Evolutionary conservation across 2,888 invertebrate species (phyloP).

Genomic region (Andrena flavipes): DNA sequence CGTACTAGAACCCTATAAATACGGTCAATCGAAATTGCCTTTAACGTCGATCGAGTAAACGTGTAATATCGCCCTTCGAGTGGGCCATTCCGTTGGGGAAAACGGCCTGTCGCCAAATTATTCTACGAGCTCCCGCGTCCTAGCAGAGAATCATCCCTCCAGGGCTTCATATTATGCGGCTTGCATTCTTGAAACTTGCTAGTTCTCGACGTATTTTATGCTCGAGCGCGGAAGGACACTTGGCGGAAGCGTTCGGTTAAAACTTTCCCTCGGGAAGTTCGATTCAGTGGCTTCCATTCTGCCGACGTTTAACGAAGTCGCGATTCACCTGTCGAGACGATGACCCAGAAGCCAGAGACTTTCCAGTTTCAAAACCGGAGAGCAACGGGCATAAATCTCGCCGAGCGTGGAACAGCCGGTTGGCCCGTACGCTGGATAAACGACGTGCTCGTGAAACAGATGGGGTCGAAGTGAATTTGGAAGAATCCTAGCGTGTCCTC

Average conservation of each 20-base stretch:
- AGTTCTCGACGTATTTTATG: not conserved
- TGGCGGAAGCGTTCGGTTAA: not conserved
- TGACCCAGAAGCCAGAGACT: constrained; percentile 49
- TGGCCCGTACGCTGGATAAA: not conserved
- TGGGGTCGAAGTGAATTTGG: constrained; percentile 28
- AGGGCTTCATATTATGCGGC: not conserved
- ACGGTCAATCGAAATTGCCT: not conserved
- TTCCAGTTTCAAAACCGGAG: constrained; percentile 34
- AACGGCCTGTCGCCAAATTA: not conserved
- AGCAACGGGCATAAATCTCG: constrained; percentile 50
- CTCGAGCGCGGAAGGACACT: constrained; percentile 12
- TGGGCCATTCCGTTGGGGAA: not conserved
- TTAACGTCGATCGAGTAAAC: not conserved
- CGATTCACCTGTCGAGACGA: constrained; percentile 47
- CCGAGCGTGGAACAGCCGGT: constrained; percentile 16
- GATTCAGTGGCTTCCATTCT: constrained; percentile 16
- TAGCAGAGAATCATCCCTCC: not conserved
- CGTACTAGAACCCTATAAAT: constrained; percentile 3
- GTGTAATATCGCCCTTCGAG: not conserved
- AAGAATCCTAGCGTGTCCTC: constrained; percentile 8
- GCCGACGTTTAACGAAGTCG: constrained; percentile 41
- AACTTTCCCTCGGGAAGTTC: constrained; percentile 1
- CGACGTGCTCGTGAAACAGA: not conserved
- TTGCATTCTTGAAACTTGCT: not conserved
- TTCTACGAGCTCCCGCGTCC: not conserved